Evolutionary conservation across 2,888 invertebrate species (phyloP).

Genomic region (Sinelater perroti): DNA sequence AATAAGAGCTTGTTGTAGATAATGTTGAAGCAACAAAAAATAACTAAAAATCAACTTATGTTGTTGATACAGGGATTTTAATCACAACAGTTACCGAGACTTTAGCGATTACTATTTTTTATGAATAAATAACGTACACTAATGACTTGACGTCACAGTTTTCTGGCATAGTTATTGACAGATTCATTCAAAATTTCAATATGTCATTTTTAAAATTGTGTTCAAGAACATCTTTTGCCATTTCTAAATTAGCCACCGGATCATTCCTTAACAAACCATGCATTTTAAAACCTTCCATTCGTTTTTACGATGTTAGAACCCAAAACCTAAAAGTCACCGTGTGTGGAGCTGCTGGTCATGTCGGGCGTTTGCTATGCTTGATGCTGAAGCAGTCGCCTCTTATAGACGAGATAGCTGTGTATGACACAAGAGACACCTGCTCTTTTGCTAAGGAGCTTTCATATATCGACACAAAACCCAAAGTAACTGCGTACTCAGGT

Average conservation of each 20-base stretch:
- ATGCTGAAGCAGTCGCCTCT: slow-evolving; percentile 67
- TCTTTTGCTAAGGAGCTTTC: slow-evolving; percentile 60
- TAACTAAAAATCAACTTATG: too few relatives aligned
- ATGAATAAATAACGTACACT: too few relatives aligned
- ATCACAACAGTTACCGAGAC: too few relatives aligned
- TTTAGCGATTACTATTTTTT: too few relatives aligned
- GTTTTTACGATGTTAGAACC: slow-evolving; percentile 54
- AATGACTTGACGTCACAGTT: too few relatives aligned
- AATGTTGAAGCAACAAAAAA: too few relatives aligned
- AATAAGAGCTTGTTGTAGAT: too few relatives aligned
- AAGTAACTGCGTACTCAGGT: slow-evolving; percentile 53
- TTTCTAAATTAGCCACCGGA: not conserved
- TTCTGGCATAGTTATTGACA: not conserved
- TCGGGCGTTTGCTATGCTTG: slow-evolving; percentile 66
- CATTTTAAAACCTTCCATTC: slow-evolving; percentile 60
- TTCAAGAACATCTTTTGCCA: not conserved
- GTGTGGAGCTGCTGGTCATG: slow-evolving; percentile 52
- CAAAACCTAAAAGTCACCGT: slow-evolving; percentile 27
- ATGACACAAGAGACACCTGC: slow-evolving; percentile 60
- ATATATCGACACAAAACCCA: slow-evolving; percentile 62
- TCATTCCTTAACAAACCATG: slow-evolving; percentile 42
- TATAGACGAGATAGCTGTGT: slow-evolving; percentile 68
- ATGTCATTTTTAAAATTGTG: slow-evolving; percentile 27
- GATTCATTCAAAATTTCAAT: slow-evolving; percentile 4
- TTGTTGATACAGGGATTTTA: too few relatives aligned